phyloP scores from a whole-genome alignment of 2,113 vertebrate genomes.

The Salvator merianae region DNA sequence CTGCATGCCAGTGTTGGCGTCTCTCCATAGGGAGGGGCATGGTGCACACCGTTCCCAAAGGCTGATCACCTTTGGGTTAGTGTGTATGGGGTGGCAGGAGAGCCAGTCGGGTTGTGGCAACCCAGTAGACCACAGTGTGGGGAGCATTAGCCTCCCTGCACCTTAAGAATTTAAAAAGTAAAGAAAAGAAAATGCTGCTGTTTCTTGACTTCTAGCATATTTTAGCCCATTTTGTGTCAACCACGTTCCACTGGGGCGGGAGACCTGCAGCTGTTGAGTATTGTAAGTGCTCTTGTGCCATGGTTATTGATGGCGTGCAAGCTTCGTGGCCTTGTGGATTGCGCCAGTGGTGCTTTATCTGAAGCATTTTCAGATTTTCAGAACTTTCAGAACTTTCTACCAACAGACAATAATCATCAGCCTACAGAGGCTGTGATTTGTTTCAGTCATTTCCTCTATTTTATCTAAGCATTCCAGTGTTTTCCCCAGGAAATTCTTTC shows the following conservation, averaged over 20 bases:
- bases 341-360: neutral
- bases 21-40: too few species aligned
- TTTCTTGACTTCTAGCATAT: neutral
- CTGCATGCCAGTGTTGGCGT: too few species aligned
- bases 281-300: too few species aligned
- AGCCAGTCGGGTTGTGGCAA: too few species aligned
- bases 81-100: too few species aligned
- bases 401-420: slow-evolving; percentile 30
- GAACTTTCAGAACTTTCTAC: slow-evolving; percentile 12
- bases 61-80: too few species aligned
- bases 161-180: too few species aligned
- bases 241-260: neutral
- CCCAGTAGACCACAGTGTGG: too few species aligned
- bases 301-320: neutral
- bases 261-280: neutral
- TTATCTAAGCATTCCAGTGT: slow-evolving; percentile 73
- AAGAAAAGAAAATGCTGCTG: neutral
- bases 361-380: neutral
- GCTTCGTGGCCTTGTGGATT: neutral
- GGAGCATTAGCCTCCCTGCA: too few species aligned
- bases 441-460: slow-evolving; percentile 72
- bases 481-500: slow-evolving; percentile 77
- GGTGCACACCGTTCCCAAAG: too few species aligned
- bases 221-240: neutral
- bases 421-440: slow-evolving; percentile 20